Evolutionary conservation across 2,888 invertebrate genomes (phyloP), one percentile per base, ranked within the genome.

Genomic region (Noctua comes): DNA sequence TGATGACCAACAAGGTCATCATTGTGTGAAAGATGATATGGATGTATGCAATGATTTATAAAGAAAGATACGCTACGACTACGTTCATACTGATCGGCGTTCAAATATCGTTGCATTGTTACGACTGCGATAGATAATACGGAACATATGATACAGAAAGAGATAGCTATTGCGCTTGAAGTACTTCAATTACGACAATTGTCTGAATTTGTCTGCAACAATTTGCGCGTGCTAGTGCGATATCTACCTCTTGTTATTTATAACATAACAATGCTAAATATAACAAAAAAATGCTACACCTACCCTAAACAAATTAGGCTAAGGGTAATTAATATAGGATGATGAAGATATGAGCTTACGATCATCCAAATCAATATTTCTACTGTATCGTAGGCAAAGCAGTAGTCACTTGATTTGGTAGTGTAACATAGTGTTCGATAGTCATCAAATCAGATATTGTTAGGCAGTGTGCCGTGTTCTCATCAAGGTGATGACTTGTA

Each of bases 401-500:
- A 71, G n/a, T 43, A 69, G 2, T n/a, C n/a, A n/a, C 5, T 57
- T 8, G 18, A 54, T 64, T 62, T 36, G 3, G 24, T 31, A 65
- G 16, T 40, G 18, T 40, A 31, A 16, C 18, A 36, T 18, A 54
- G 54, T n/a, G 43, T 54, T 70, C 24, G 40, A 66, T 72, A 2
- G 21, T 59, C 59, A 79, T 80, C 66, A 16, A 31, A 80, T 31
- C 59, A 36, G 66, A 80, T 80, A 43, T 51, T 51, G 13, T 36
- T 18, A 2, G 10, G 21, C 31, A 43, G 40, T 68, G 66, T 46
- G 27, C 36, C 16, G 10, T 36, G 51, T 62, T 62, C 54, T 68
- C 51, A 43, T n/a, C 51, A 80, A 81, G n/a, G 54, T 36, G 1
- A 74, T 74, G 74, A 80, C 51, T 70, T 21, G 79, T 27, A 8